Percentiles rank a stretch among this genome's conserved stretches.
phyloP scores from a whole-genome alignment of 2,797 vertebrate genomes.

The Mionectes olivaceus region DNA sequence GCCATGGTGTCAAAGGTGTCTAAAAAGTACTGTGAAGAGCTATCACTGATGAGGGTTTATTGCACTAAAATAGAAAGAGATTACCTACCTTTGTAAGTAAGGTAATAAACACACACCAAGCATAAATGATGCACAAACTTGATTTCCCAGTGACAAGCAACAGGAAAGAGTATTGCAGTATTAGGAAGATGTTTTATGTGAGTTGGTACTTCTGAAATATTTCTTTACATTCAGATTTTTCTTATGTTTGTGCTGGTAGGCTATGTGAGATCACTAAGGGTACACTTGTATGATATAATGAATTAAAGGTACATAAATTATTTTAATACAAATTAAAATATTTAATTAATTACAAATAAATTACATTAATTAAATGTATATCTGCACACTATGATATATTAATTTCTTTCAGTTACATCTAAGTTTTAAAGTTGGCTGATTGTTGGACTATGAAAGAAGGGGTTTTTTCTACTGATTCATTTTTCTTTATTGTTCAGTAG shows the following conservation, averaged over 20 bases:
- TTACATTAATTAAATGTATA: background rate
- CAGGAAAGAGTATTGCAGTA: background rate
- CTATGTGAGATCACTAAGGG: background rate
- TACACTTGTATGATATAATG: background rate
- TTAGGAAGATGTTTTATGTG: background rate
- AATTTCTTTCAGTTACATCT: background rate
- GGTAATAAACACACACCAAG: accelerated
- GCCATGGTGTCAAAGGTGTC: background rate
- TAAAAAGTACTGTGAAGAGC: background rate
- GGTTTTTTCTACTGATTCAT: background rate
- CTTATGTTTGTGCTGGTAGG: background rate
- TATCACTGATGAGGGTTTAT: background rate
- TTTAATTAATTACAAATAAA: background rate
- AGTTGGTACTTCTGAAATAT: background rate
- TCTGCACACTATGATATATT: background rate
- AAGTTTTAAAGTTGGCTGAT: background rate
- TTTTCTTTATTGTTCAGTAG: background rate
- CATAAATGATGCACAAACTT: background rate
- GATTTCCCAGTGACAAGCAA: background rate
- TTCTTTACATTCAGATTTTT: background rate
- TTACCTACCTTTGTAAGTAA: background rate
- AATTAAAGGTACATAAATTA: background rate
- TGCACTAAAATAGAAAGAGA: background rate
- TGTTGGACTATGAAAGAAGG: background rate
- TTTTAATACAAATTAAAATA: background rate